These are phyloP conservation scores for Cydia strobilella DNA, from an alignment of 1,140 invertebrate genomes.

Conservation along the genomic window DNA sequence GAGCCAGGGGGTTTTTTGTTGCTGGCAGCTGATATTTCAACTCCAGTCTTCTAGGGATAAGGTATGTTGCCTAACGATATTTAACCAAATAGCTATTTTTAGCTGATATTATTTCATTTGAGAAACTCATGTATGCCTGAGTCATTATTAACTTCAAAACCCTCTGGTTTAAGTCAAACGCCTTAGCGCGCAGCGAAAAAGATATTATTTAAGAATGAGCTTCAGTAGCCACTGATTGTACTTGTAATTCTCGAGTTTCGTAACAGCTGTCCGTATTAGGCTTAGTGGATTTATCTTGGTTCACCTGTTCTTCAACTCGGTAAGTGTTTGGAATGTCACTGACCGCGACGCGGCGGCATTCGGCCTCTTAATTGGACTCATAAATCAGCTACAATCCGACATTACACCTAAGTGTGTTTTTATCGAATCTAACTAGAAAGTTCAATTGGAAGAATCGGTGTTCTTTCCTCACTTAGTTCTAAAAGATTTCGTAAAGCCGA, in stretches of 20 bases:
- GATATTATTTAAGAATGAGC: too few species aligned
- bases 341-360: slow-evolving; percentile 8
- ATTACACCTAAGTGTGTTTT: slow-evolving; percentile 18
- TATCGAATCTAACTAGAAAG: slow-evolving; percentile 15
- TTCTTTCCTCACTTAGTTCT: not conserved
- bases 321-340: not conserved
- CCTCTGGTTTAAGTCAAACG: not conserved
- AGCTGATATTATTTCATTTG: not conserved
- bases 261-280: too few species aligned
- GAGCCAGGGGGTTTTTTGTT: too few species aligned
- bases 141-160: not conserved
- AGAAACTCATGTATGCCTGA: not conserved
- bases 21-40: too few species aligned
- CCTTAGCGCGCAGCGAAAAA: too few species aligned
- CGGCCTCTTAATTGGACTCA: slow-evolving; percentile 18
- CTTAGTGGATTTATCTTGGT: too few species aligned
- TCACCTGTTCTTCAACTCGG: too few species aligned
- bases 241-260: too few species aligned
- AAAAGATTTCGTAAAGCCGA: too few species aligned
- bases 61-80: too few species aligned
- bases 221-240: too few species aligned
- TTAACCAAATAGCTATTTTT: not conserved
- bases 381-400: slow-evolving; percentile 21
- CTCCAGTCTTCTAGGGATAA: not conserved
- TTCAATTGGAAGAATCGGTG: not conserved